These are phyloP conservation scores for Amphiura filiformis DNA, from an alignment of 35 echinoderm and acorn worm genomes.

Conservation along the genomic window DNA sequence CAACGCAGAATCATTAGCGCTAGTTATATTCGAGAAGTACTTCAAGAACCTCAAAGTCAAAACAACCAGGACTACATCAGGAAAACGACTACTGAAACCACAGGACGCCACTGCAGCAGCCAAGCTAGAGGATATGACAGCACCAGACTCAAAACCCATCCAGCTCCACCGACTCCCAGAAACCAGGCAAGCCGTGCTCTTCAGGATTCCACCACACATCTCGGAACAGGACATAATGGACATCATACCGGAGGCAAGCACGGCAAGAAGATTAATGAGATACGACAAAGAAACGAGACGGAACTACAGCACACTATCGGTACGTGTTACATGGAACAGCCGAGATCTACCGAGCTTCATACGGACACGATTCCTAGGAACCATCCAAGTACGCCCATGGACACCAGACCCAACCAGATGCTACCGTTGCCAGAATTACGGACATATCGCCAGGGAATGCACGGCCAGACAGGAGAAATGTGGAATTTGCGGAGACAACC, in stretches of 20 bases:
- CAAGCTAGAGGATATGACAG: neutral
- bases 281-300: neutral
- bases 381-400: neutral
- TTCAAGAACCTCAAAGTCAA: neutral
- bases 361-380: neutral
- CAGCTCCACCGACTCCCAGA: neutral
- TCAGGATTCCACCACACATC: neutral
- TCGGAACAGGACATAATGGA: no score
- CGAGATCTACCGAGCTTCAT: neutral
- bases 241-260: neutral
- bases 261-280: neutral
- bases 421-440: neutral
- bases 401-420: constrained; percentile 8
- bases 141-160: neutral
- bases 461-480: neutral
- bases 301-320: neutral
- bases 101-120: neutral
- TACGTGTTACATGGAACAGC: neutral
- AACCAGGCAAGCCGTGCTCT: neutral
- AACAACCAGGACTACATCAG: neutral
- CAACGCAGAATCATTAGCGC: neutral
- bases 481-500: neutral
- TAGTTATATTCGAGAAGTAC: neutral
- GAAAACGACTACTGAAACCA: neutral
- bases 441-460: neutral